Percentiles rank a stretch among this genome's conserved stretches.
These are phyloP conservation scores for Vombatus ursinus DNA, from an alignment of 2,113 vertebrate species.

Conservation along the genomic window DNA sequence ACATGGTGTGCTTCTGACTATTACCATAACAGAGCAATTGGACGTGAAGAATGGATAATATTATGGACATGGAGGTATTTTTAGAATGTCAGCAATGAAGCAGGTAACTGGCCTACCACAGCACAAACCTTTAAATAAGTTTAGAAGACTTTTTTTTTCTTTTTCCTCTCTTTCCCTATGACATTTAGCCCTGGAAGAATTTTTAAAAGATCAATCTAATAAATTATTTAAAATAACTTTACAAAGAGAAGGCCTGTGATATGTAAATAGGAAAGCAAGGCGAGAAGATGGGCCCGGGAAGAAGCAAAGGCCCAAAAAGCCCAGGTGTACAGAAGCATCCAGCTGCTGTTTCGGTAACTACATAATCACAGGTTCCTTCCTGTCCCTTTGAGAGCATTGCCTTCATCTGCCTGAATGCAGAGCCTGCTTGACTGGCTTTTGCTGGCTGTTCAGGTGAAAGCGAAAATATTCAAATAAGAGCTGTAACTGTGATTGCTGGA, in stretches of 20 bases:
- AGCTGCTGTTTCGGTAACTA: constrained; percentile 74
- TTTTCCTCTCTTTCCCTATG: constrained; percentile 73
- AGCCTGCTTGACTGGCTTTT: constrained; percentile 59
- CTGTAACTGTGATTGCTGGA: constrained; percentile 71
- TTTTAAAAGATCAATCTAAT: constrained; percentile 87
- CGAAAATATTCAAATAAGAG: constrained; percentile 73
- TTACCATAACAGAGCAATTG: constrained; percentile 99
- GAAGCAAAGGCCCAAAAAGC: constrained; percentile 51
- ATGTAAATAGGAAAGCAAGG: constrained; percentile 83
- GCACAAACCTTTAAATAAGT: constrained; percentile 85
- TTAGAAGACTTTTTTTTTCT: constrained; percentile 79
- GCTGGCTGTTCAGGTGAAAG: constrained; percentile 74
- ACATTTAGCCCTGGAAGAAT: constrained; percentile 82
- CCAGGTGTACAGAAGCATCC: constrained; percentile 70
- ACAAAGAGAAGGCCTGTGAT: constrained; percentile 79
- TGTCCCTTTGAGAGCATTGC: constrained; percentile 71
- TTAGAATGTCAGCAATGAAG: constrained; percentile 89
- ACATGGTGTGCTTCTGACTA: constrained; percentile 98
- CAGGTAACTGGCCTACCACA: constrained; percentile 88
- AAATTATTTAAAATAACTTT: constrained; percentile 88
- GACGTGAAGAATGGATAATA: constrained; percentile 99
- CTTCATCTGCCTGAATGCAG: constrained; percentile 57
- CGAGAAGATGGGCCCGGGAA: constrained; percentile 49
- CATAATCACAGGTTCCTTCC: constrained; percentile 81
- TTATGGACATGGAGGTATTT: constrained; percentile 96